Conservation (phyloP, 2,113 vertebrate genomes). For the Balaenoptera acutorostrata region DNA sequence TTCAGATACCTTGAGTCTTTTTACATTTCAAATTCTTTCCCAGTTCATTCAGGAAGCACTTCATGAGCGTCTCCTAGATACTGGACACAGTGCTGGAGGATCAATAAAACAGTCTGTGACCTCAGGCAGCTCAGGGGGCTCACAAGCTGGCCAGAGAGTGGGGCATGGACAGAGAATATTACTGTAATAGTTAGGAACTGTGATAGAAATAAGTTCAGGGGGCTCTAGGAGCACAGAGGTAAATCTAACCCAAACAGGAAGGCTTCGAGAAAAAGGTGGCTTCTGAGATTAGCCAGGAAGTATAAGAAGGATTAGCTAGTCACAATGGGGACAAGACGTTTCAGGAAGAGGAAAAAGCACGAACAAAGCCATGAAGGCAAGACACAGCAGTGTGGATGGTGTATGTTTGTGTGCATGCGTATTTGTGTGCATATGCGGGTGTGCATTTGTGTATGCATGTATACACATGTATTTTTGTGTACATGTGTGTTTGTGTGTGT, state of each 20-base stretch:
- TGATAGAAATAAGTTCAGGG: too few relatives aligned
- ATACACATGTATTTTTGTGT: background rate
- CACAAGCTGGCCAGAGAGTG: background rate
- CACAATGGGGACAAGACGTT: background rate
- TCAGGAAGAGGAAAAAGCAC: background rate
- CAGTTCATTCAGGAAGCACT: background rate
- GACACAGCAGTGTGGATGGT: background rate
- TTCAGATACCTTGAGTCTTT: background rate
- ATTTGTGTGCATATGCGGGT: too few relatives aligned
- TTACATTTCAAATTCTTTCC: background rate
- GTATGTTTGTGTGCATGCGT: accelerated
- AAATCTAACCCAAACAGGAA: background rate
- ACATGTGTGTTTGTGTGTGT: background rate
- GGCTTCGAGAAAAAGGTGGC: background rate
- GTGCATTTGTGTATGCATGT: too few relatives aligned
- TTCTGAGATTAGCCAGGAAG: background rate
- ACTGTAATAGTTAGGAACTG: background rate
- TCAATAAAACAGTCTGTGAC: background rate
- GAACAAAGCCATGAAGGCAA: background rate
- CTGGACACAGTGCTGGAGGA: background rate
- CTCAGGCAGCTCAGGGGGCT: background rate
- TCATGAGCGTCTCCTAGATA: background rate
- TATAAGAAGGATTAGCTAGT: background rate
- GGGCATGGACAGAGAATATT: background rate
- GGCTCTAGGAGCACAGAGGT: background rate